phyloP scores from a whole-genome alignment of 2,113 vertebrate species.

The Ceuthmochares aereus region DNA sequence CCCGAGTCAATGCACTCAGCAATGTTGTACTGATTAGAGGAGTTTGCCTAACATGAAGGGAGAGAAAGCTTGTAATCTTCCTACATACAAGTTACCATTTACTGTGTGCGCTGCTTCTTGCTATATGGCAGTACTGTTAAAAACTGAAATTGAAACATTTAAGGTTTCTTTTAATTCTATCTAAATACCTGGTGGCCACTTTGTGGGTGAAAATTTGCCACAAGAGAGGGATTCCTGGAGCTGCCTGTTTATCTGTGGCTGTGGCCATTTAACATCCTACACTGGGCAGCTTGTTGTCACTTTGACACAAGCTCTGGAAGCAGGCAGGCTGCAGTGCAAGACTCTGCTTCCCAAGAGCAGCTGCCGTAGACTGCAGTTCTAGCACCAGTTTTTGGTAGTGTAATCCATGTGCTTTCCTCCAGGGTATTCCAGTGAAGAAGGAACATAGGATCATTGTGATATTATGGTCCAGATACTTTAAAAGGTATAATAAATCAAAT shows the following conservation, averaged over 20 bases:
- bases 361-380: not conserved
- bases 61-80: not conserved
- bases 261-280: not conserved
- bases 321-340: not conserved
- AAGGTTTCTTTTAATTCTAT: not conserved
- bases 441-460: not conserved
- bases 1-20: not conserved
- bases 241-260: not conserved
- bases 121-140: not conserved
- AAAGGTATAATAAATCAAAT: not conserved
- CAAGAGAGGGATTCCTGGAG: not conserved
- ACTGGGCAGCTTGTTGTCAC: not conserved
- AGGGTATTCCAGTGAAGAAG: not conserved
- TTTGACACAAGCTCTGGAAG: not conserved
- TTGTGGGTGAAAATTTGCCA: not conserved
- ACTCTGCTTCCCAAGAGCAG: not conserved
- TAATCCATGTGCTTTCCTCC: not conserved
- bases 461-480: not conserved
- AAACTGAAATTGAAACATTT: not conserved
- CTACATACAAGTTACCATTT: not conserved
- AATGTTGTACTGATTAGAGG: not conserved
- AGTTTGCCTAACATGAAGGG: not conserved
- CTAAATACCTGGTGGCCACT: not conserved
- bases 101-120: not conserved
- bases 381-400: not conserved